A percentile compares a stretch with the other conserved stretches of the same genome.
Evolutionary conservation across 2,797 vertebrate species (phyloP).

Genomic region (Peromyscus attwateri): DNA sequence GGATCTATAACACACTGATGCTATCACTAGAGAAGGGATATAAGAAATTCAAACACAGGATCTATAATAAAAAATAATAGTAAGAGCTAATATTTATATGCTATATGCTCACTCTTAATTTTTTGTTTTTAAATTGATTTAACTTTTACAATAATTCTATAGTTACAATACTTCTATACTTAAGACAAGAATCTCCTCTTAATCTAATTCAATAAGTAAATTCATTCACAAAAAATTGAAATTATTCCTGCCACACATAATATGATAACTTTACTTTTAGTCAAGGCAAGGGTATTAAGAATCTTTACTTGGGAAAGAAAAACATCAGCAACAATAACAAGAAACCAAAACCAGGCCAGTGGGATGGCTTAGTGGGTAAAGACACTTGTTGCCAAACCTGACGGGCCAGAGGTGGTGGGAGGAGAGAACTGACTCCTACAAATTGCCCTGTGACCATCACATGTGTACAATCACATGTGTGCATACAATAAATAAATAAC

Average conservation of each 20-base stretch:
- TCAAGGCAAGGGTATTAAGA: slow-evolving; percentile 12
- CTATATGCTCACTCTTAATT: neutral
- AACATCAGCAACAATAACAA: neutral
- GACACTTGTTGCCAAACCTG: neutral
- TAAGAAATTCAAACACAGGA: neutral
- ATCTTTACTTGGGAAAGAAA: neutral
- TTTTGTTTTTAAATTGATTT: slow-evolving; percentile 33
- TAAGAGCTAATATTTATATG: neutral
- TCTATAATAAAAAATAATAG: neutral
- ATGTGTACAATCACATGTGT: neutral
- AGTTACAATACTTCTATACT: neutral
- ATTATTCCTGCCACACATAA: neutral
- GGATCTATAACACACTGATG: neutral
- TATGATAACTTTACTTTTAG: neutral
- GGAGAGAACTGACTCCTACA: neutral
- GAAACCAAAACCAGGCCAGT: neutral
- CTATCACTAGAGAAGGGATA: neutral
- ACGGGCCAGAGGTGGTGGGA: neutral
- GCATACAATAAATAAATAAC: neutral
- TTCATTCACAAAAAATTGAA: neutral
- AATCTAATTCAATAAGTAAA: neutral
- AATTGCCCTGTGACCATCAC: no score
- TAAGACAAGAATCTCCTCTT: neutral
- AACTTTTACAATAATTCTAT: neutral
- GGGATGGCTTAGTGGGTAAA: neutral